These are phyloP conservation scores for Teleopsis dalmanni DNA, from an alignment of 1,140 invertebrate species.

Conservation along the genomic window DNA sequence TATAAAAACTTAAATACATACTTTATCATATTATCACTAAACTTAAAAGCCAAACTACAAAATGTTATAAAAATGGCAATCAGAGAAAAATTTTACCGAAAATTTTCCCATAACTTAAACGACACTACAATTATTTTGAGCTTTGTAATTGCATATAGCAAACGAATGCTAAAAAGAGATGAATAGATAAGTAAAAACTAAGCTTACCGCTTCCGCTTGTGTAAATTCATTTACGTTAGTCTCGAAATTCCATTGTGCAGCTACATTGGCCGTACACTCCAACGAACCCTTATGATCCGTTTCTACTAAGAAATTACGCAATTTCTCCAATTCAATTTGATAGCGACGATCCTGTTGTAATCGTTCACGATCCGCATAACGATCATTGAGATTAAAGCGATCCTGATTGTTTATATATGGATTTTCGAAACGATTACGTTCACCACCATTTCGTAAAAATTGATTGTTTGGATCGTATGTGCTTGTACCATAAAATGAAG, in stretches of 20 bases:
- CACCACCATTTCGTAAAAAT: slow-evolving; percentile 9
- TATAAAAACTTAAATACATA: too few species aligned
- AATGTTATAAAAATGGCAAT: too few species aligned
- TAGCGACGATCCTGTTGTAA: slow-evolving; percentile 39
- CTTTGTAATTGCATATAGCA: too few species aligned
- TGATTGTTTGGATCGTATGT: neutral
- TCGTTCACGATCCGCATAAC: slow-evolving; percentile 27
- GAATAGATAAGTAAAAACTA: too few species aligned
- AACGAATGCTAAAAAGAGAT: too few species aligned
- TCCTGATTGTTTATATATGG: slow-evolving; percentile 32
- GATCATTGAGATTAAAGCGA: slow-evolving; percentile 37
- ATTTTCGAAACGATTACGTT: slow-evolving; percentile 35
- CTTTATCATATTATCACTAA: too few species aligned
- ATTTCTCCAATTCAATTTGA: slow-evolving; percentile 35
- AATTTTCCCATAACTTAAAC: too few species aligned
- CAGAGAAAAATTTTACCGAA: too few species aligned
- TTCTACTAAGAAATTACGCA: slow-evolving; percentile 53
- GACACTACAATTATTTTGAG: too few species aligned
- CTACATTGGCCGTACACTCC: slow-evolving; percentile 73
- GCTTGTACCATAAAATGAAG: neutral
- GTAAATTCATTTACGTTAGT: slow-evolving; percentile 77
- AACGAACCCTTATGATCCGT: slow-evolving; percentile 65
- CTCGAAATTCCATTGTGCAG: slow-evolving; percentile 79
- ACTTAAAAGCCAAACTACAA: too few species aligned
- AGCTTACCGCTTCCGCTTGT: slow-evolving; percentile 74